These are phyloP conservation scores for Tylochromis polylepis DNA, from an alignment of 2,113 vertebrate genomes.

Conservation along the genomic window DNA sequence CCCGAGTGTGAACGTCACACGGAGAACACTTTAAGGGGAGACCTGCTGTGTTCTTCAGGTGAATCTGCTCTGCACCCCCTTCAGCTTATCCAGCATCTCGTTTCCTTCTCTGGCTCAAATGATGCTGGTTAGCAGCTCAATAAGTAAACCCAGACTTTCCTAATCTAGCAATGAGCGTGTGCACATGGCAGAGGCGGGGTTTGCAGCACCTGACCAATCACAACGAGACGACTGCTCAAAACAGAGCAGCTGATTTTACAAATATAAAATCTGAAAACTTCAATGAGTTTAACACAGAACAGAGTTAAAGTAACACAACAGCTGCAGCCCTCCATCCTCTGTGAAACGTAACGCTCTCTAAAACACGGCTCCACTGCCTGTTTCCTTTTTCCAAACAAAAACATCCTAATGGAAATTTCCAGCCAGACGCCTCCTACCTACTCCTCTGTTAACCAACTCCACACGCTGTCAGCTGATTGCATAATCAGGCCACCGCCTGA, in stretches of 20 bases:
- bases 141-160: neutral
- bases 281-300: neutral
- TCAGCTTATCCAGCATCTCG: neutral
- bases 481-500: neutral
- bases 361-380: neutral
- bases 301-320: neutral
- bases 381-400: neutral
- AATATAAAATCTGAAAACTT: neutral
- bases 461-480: neutral
- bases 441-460: neutral
- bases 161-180: neutral
- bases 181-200: neutral
- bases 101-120: neutral
- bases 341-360: neutral
- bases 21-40: neutral
- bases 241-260: neutral
- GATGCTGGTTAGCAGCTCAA: neutral
- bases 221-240: neutral
- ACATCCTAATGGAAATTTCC: neutral
- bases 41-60: neutral
- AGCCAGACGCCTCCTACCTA: neutral
- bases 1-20: neutral
- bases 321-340: neutral
- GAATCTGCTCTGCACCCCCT: neutral
- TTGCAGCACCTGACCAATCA: neutral